Evolutionary conservation across 1,140 invertebrate species (phyloP).

Genomic region (Neodiprion fabricii): DNA sequence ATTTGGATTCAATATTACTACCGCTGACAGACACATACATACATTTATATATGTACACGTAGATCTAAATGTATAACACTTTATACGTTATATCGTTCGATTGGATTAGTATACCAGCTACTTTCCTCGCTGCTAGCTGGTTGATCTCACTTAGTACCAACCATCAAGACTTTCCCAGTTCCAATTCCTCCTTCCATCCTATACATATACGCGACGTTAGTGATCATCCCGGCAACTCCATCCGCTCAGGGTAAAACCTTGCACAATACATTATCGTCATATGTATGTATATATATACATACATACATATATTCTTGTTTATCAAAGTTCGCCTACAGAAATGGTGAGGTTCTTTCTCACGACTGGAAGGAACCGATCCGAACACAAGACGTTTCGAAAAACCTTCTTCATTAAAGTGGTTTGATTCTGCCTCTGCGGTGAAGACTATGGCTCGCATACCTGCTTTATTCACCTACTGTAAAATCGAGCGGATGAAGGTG

Average conservation of each 20-base stretch:
- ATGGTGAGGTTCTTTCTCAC: no score
- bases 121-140: not conserved
- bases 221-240: no score
- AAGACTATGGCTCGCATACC: no score
- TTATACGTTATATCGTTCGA: not conserved
- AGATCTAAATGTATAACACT: not conserved
- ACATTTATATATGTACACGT: not conserved
- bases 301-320: not conserved
- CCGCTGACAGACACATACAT: not conserved
- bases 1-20: not conserved
- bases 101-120: not conserved
- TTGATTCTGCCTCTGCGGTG: no score
- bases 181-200: not conserved
- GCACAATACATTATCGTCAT: not conserved
- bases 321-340: not conserved
- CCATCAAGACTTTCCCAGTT: slow-evolving; percentile 7
- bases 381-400: no score
- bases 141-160: not conserved
- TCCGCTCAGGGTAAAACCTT: no score
- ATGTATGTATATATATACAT: not conserved
- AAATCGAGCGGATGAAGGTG: slow-evolving; percentile 18
- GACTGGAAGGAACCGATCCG: no score
- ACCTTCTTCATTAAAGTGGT: no score
- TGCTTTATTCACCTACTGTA: no score
- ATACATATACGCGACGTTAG: no score